A percentile compares a stretch with the other conserved stretches of the same genome.
These are phyloP conservation scores for Centroberyx gerrardi DNA, from an alignment of 2,797 vertebrate genomes.

Conservation along the genomic window DNA sequence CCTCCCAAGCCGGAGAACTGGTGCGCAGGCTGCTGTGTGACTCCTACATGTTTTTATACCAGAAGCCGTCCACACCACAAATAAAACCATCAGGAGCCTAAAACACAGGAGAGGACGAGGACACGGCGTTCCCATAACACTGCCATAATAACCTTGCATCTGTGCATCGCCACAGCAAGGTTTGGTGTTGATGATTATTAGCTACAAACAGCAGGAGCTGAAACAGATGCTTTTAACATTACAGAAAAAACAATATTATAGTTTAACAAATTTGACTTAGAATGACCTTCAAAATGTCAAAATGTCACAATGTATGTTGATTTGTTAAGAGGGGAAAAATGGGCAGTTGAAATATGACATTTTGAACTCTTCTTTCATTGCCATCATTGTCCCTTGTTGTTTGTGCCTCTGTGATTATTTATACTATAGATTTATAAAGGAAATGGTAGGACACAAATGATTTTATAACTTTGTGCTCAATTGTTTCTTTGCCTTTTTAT, in stretches of 20 bases:
- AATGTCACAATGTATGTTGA: background rate
- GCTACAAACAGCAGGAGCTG: conserved; percentile 50
- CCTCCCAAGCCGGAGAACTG: conserved; percentile 72
- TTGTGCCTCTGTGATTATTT: conserved; percentile 47
- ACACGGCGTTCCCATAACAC: conserved; percentile 69
- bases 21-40: conserved; percentile 83
- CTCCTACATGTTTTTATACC: conserved; percentile 89
- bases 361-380: background rate
- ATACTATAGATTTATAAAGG: conserved; percentile 24
- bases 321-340: background rate
- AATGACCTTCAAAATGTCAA: background rate
- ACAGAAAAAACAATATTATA: conserved; percentile 1
- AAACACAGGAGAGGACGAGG: conserved; percentile 31
- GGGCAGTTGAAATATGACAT: background rate
- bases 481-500: background rate
- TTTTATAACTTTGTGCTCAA: conserved; percentile 3
- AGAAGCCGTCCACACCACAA: conserved; percentile 55
- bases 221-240: conserved; percentile 39
- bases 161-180: conserved; percentile 34
- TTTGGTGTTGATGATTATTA: conserved; percentile 49
- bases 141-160: conserved; percentile 60
- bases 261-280: conserved; percentile 22
- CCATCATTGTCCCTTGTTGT: background rate
- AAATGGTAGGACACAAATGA: conserved; percentile 7
- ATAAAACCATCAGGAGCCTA: conserved; percentile 41